These are phyloP conservation scores for Sebastes vulpes DNA, from an alignment of 2,797 vertebrate species.

Conservation along the genomic window DNA sequence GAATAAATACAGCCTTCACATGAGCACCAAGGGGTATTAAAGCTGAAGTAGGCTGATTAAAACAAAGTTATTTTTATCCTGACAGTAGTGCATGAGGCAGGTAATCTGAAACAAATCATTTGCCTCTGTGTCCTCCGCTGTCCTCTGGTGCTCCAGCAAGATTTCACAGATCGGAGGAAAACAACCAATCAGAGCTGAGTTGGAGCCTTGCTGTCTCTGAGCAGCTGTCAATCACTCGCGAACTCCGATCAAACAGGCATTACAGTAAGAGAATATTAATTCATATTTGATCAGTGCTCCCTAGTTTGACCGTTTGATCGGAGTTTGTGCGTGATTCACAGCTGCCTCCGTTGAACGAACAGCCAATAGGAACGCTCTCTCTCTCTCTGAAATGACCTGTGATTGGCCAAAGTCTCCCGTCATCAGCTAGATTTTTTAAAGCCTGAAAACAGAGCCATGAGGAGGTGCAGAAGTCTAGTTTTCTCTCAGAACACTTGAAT, in stretches of 20 bases:
- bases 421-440: too few relatives aligned
- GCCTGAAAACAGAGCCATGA: too few relatives aligned
- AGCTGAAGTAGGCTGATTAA: not conserved
- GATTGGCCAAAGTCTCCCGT: too few relatives aligned
- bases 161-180: too few relatives aligned
- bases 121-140: too few relatives aligned
- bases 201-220: too few relatives aligned
- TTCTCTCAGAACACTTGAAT: not conserved
- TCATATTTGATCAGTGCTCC: not conserved
- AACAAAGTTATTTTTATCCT: not conserved
- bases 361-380: not conserved
- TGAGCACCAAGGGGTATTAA: conserved; percentile 70
- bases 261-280: not conserved
- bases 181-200: too few relatives aligned
- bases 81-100: not conserved
- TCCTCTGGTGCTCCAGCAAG: too few relatives aligned
- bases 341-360: not conserved
- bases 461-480: too few relatives aligned
- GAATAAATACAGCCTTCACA: conserved; percentile 85
- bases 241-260: too few relatives aligned
- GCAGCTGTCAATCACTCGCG: too few relatives aligned
- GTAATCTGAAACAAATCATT: not conserved
- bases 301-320: not conserved
- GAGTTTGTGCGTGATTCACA: not conserved
- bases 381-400: not conserved